Evolutionary conservation across 2,797 vertebrate species (phyloP).

Genomic region (Hafferia zeledoni): DNA sequence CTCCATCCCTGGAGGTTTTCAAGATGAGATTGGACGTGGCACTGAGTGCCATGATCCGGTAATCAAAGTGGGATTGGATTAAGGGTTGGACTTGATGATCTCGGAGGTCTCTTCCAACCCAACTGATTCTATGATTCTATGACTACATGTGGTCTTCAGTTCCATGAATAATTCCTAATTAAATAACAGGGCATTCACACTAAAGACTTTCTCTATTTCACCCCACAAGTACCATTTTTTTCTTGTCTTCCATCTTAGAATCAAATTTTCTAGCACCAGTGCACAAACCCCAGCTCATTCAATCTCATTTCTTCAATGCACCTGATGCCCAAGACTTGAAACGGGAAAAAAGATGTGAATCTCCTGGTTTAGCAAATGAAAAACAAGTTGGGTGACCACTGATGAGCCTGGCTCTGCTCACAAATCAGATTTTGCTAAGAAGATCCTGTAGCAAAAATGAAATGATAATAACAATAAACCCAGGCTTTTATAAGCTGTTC

Average conservation of each 20-base stretch:
- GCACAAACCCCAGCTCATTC: neutral
- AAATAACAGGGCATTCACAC: neutral
- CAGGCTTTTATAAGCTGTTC: neutral
- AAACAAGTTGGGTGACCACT: neutral
- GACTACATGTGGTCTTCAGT: neutral
- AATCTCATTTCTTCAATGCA: neutral
- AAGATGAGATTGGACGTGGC: no score
- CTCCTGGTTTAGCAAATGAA: neutral
- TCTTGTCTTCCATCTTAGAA: neutral
- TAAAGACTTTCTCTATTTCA: neutral
- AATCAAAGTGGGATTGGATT: no score
- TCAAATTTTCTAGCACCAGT: neutral
- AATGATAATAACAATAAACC: neutral
- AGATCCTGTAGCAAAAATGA: neutral
- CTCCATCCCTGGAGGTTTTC: no score
- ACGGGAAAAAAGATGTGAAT: neutral
- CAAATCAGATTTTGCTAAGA: neutral
- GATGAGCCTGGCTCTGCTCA: neutral
- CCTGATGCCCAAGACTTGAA: neutral
- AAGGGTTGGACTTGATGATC: no score
- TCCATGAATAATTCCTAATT: neutral
- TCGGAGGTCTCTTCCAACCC: no score
- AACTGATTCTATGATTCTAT: no score
- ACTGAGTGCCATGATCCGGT: no score
- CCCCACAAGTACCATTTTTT: rapidly evolving